These are phyloP conservation scores for Triplophysa yarkandensis DNA, from an alignment of 2,797 vertebrate species.

Conservation along the genomic window DNA sequence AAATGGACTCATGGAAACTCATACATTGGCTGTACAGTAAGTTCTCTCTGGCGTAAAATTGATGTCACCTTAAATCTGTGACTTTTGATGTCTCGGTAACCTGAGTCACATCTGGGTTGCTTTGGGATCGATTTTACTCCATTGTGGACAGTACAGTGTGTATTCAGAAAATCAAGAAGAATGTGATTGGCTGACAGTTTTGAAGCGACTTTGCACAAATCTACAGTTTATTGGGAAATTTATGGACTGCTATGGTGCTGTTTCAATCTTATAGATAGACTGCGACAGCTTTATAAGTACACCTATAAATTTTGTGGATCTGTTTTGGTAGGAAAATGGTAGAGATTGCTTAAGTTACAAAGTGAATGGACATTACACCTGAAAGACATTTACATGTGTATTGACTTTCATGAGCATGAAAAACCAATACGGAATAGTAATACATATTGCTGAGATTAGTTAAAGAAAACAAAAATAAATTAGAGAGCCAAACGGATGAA, in stretches of 20 bases:
- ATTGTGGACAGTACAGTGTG: no score
- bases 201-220: not conserved
- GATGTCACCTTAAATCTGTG: not conserved
- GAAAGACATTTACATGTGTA: not conserved
- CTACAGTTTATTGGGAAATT: not conserved
- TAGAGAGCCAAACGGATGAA: no score
- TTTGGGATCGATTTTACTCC: no score
- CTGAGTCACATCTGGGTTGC: not conserved
- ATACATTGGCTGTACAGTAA: constrained; percentile 5
- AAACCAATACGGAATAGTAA: not conserved
- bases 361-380: not conserved
- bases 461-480: no score
- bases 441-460: not conserved
- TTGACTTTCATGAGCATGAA: not conserved
- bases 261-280: not conserved
- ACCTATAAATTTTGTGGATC: not conserved
- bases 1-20: not conserved
- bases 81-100: not conserved
- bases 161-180: no score
- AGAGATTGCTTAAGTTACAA: not conserved
- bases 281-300: not conserved
- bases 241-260: not conserved
- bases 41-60: constrained; percentile 3
- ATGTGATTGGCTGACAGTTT: no score
- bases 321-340: not conserved